Base-by-base conservation (phyloP, 2,113 vertebrate genomes). In the Donacobius atricapilla region DNA sequence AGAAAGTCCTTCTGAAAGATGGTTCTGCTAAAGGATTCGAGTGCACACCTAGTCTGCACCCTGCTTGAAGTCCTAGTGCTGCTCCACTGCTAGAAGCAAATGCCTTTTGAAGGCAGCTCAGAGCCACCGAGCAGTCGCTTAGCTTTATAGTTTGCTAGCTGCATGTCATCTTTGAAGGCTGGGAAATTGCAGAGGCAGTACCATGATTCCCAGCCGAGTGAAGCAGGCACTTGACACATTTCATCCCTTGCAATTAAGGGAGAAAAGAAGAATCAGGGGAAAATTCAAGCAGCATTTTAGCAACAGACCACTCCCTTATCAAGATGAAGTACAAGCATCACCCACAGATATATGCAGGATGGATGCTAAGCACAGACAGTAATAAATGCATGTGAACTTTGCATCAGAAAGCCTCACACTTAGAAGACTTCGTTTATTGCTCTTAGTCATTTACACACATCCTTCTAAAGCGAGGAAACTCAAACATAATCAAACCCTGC, bases 161-260 rank as follows among this genome's bases (percentile, higher is more conserved):
- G 92, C 91, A 44, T 94, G 96, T 96, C 94, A 94, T 63, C 96
- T 97, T 95, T 96, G 96, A 96, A 96, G 93, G 89, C 96, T 94
- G 94, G 91, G 93, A 94, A 96, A 96, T 90, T 94, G 96, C 95
- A 66, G 83, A 94, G 95, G 94, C 94, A 94, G 96, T 65, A 8
- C 87, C 44, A 44, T 65, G 94, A 95, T 96, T 96, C 96, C 91
- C 94, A 96, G 91, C 87, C 53, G 80, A 94, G 95, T 63, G 95
- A 91, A 91, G 94, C 89, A 94, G 96, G 82, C 91, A 66, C 87
- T 93, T 92, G 73, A 94, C 95, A 92, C 89, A n/a, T 93, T 91
- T 94, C 95, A 89, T 89, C 94, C 93, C 93, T 94, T 72, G 81
- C 96, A 96, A 96, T 96, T 96, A 97, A 90, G 81, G 81, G 77